Conservation (phyloP, 2,797 vertebrate genomes). For the Pteropus rufus region DNA sequence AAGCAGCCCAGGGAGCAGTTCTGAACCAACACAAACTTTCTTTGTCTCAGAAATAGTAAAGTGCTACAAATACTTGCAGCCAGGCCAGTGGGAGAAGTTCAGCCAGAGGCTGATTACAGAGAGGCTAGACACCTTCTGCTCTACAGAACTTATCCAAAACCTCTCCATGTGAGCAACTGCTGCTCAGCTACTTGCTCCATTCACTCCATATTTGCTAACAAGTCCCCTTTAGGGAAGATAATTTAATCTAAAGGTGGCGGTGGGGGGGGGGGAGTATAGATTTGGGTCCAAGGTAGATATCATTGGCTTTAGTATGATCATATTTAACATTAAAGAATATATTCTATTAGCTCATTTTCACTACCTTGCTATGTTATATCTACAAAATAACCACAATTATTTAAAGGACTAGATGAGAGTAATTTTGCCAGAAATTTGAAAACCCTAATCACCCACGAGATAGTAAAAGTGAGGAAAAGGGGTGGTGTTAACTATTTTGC, state of each 20-base stretch:
- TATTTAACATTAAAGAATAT: neutral
- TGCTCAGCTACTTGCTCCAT: neutral
- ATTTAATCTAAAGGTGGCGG: neutral
- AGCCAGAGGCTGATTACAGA: neutral
- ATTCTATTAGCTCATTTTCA: neutral
- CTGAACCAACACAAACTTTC: neutral
- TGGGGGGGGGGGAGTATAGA: neutral
- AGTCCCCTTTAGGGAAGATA: neutral
- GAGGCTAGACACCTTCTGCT: neutral
- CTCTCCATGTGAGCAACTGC: neutral
- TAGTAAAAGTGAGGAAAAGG: neutral
- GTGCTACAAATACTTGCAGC: neutral
- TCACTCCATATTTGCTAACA: neutral
- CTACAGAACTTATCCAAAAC: neutral
- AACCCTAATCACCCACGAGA: neutral
- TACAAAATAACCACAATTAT: neutral
- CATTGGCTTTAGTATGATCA: neutral
- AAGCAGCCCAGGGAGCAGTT: neutral
- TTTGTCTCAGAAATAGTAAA: conserved; percentile 26
- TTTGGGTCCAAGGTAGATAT: neutral
- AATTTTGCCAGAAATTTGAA: neutral
- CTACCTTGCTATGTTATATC: neutral
- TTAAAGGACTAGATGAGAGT: neutral
- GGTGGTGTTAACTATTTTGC: neutral
- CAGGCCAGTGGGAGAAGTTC: neutral